These are phyloP conservation scores for Ctenopoma kingsleyae DNA, from an alignment of 2,797 vertebrate species.

Conservation along the genomic window DNA sequence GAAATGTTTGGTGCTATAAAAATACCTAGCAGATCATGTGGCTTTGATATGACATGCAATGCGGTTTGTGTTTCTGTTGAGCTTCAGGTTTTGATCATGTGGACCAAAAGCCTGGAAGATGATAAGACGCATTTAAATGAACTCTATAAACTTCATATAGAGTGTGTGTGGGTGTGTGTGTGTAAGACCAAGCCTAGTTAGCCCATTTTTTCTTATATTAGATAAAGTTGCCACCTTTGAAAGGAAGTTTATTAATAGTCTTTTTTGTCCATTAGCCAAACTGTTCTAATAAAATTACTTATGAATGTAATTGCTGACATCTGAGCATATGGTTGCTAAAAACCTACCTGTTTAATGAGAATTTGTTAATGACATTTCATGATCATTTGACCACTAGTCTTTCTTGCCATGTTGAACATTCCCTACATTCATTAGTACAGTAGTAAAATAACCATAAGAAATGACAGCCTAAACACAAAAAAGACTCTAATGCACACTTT, in stretches of 20 bases:
- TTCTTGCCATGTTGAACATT: neutral
- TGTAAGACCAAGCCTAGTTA: neutral
- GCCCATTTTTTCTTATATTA: neutral
- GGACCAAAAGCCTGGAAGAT: conserved; percentile 30
- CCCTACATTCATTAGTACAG: neutral
- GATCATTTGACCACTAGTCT: neutral
- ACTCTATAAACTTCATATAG: conserved; percentile 20
- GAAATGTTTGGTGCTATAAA: conserved; percentile 46
- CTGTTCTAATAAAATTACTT: conserved; percentile 29
- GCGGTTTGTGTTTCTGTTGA: conserved; percentile 38
- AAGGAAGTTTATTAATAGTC: conserved; percentile 7
- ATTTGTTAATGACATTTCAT: neutral
- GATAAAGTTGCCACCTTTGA: conserved; percentile 10
- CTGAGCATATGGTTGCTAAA: no score
- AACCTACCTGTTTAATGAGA: no score
- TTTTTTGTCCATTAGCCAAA: conserved; percentile 13
- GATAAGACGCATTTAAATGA: conserved; percentile 31
- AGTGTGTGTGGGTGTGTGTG: neutral
- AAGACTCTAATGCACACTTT: neutral
- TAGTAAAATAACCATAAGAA: neutral
- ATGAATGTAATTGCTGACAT: neutral
- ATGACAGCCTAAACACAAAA: neutral
- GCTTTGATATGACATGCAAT: conserved; percentile 42
- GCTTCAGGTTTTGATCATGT: conserved; percentile 45
- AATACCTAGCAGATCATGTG: conserved; percentile 36